phyloP scores from a whole-genome alignment of 2,113 vertebrate species.

The Empidonax traillii region DNA sequence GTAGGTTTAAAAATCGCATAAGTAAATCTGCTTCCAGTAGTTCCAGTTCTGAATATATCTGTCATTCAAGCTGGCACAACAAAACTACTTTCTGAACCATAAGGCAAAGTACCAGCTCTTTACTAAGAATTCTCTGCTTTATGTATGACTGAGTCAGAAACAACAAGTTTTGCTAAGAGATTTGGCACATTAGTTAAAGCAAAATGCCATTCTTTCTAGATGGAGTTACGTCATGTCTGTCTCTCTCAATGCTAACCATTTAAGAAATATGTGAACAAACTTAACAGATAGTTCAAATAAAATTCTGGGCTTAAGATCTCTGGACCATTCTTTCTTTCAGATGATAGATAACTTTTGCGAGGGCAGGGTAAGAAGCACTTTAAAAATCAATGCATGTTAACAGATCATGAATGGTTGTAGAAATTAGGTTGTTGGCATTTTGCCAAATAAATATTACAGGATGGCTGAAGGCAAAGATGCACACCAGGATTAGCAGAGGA shows the following conservation, averaged over 20 bases:
- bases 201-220: neutral
- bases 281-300: neutral
- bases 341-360: neutral
- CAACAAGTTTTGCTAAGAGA: neutral
- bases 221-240: neutral
- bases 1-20: neutral
- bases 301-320: neutral
- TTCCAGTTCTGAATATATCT: neutral
- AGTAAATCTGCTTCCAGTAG: neutral
- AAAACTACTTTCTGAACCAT: neutral
- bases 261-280: neutral
- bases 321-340: neutral
- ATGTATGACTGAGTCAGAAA: neutral
- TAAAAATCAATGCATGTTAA: constrained; percentile 17
- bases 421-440: neutral
- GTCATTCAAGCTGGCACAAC: neutral
- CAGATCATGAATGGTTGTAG: constrained; percentile 6
- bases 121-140: neutral
- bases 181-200: neutral
- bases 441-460: neutral
- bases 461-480: neutral
- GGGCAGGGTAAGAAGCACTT: neutral
- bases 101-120: neutral
- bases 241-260: rapidly evolving
- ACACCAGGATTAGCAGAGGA: neutral